These are phyloP conservation scores for Tenualosa ilisha DNA, from an alignment of 2,797 vertebrate genomes.

Conservation along the genomic window DNA sequence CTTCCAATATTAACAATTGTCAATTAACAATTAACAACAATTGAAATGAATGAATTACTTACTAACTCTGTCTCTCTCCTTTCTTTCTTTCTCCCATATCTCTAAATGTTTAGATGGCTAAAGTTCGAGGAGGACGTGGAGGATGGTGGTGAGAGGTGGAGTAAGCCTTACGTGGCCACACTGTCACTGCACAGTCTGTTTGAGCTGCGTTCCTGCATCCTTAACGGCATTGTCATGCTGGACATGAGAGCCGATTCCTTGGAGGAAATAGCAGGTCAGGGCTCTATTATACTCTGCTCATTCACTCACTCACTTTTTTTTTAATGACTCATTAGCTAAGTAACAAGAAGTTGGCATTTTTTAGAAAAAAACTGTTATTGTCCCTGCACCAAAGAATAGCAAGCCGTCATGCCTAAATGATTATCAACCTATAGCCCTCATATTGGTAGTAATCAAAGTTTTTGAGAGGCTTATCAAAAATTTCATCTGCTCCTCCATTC, in stretches of 20 bases:
- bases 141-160: constrained; percentile 97
- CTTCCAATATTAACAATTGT: neutral
- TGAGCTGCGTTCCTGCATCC: constrained; percentile 95
- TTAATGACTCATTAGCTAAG: too few relatives aligned
- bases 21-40: neutral
- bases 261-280: constrained; percentile 79
- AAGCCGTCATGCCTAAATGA: too few relatives aligned
- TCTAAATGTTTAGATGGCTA: constrained; percentile 81
- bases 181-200: constrained; percentile 96
- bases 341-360: too few relatives aligned
- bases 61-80: neutral
- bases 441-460: too few relatives aligned
- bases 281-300: neutral
- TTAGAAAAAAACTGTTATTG: too few relatives aligned
- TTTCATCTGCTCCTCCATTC: too few relatives aligned
- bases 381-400: too few relatives aligned
- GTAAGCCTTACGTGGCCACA: constrained; percentile 96
- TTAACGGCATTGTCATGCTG: constrained; percentile 94
- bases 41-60: neutral
- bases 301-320: neutral
- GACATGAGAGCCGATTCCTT: constrained; percentile 96
- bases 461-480: too few relatives aligned
- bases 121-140: constrained; percentile 99
- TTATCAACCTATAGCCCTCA: too few relatives aligned
- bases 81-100: neutral